Evolutionary conservation across 2,888 invertebrate genomes (phyloP).

Genomic region (Lasioglossum calceatum): DNA sequence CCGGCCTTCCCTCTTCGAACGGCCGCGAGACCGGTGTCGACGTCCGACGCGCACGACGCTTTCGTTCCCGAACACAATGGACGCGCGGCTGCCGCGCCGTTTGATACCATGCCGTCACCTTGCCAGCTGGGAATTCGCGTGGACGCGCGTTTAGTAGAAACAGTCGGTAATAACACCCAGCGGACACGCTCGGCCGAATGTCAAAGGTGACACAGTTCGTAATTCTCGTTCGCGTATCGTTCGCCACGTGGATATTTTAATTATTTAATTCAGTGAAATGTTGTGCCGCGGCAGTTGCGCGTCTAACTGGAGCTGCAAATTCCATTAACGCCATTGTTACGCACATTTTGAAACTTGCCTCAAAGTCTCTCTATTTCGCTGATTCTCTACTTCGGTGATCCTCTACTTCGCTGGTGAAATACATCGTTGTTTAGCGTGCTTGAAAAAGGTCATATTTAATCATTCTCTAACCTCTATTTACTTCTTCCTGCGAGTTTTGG

Average conservation of each 20-base stretch:
- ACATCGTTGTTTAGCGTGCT: not conserved
- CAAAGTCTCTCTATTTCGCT: not conserved
- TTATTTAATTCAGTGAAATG: constrained; percentile 36
- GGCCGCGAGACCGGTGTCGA: not conserved
- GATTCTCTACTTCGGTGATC: not conserved
- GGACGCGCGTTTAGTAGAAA: constrained; percentile 4
- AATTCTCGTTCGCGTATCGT: constrained; percentile 24
- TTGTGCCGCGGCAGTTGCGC: not conserved
- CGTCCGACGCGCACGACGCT: not conserved
- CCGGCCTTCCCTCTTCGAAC: not conserved
- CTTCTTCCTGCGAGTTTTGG: too few relatives aligned
- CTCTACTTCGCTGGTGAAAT: not conserved
- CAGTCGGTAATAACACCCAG: constrained; percentile 27
- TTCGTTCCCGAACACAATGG: constrained; percentile 12
- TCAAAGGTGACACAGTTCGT: constrained; percentile 38
- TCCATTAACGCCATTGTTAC: not conserved
- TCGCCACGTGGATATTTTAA: constrained; percentile 31
- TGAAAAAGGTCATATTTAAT: too few relatives aligned
- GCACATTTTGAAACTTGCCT: not conserved
- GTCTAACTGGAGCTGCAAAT: not conserved
- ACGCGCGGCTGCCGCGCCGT: constrained; percentile 1
- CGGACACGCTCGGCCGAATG: constrained; percentile 15
- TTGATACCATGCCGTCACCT: not conserved
- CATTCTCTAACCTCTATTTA: too few relatives aligned
- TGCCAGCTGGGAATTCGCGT: constrained; percentile 20